phyloP scores from a whole-genome alignment of 2,888 invertebrate genomes.

The Cephus pulcher region DNA sequence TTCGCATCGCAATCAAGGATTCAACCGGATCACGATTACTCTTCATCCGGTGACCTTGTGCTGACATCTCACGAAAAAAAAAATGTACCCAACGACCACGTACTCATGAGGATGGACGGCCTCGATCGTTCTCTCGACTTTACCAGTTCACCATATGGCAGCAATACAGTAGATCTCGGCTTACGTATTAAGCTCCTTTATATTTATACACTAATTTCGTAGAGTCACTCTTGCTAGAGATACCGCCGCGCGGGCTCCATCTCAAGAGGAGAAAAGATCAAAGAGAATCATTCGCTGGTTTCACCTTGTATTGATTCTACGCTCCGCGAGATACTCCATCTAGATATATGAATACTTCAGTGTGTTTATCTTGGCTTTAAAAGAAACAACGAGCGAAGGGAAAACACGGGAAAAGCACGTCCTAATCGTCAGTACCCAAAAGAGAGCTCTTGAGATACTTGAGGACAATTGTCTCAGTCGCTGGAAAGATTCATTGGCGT shows the following conservation, averaged over 20 bases:
- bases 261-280: neutral
- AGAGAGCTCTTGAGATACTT: neutral
- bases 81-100: neutral
- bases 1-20: neutral
- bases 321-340: neutral
- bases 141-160: neutral
- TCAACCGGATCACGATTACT: neutral
- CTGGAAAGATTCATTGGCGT: neutral
- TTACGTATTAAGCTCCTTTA: neutral
- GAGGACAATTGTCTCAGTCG: neutral
- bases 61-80: neutral
- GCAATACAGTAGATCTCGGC: neutral
- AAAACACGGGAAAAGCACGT: neutral
- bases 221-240: neutral
- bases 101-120: neutral
- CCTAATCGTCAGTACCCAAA: neutral
- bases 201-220: neutral
- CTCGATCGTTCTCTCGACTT: neutral
- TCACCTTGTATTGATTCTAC: neutral
- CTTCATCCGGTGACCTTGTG: neutral
- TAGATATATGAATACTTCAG: neutral
- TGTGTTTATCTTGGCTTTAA: neutral
- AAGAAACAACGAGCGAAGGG: neutral
- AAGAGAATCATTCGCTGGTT: neutral
- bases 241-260: neutral